Base-by-base conservation (phyloP, 1,140 invertebrate species). In the Drosophila ercepeae region DNA sequence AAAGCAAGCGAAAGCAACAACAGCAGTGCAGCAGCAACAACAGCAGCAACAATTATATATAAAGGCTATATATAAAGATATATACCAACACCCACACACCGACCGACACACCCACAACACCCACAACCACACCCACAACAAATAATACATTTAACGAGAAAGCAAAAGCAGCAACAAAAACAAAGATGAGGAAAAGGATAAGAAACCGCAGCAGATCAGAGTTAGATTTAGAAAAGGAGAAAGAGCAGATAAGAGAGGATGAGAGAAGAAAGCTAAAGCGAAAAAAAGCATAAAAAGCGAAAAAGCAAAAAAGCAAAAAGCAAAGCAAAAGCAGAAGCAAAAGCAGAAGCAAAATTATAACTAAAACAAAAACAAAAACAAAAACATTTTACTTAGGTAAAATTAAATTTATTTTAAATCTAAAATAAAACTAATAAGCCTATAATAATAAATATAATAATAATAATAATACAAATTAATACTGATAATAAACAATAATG, bases 391-490 rank as follows among this genome's bases (percentile, higher is more conserved):
- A 67, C 63, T 34, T 52, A 67, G 63, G 63, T 67, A 72, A 72
- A 61, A 61, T 72, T 72, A 72, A 61, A 72, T 49, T 72, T 72
- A 72, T 72, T 61, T 72, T 53, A 72, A 72, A 61, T 59, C 29
- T 71, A 71, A 60, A 71, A 50, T 71, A 71, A 65, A 71, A 71
- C 65, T 52, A 63, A 53, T 61, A 61, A 72, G 69, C 44, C 44
- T 72, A 42, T 42, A 49, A 36, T 21, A 25, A 50, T 59, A 41
- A 50, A 32, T 32, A 32, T 41, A 50, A 39, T 50, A 50, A 27
- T 25, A 23, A 21, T 23, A 49, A 49, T 25, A 48, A 27, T 48
- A 48, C n/a, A 34, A 13, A 59, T 50, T 42, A 27, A 59, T 36
- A 69, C 59, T 52, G 44, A 52, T 61, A 27, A 72, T 49, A 63